A percentile compares a stretch with the other conserved stretches of the same genome.
phyloP scores from a whole-genome alignment of 2,797 vertebrate genomes.

The Spinus pinus region DNA sequence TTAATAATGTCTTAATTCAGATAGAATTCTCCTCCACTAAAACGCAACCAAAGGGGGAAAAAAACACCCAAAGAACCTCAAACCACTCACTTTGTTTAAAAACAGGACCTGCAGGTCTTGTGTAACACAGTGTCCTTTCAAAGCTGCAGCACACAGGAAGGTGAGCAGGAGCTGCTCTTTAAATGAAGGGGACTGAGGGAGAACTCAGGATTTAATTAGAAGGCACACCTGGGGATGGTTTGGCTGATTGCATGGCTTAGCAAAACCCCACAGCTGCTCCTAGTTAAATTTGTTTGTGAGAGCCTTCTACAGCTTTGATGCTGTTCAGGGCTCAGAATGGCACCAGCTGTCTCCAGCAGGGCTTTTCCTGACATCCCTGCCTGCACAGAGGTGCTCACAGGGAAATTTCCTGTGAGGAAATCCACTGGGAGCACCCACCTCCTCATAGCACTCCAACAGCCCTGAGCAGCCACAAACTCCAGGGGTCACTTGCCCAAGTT shows the following conservation, averaged over 20 bases:
- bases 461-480: background rate
- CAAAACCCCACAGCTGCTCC: background rate
- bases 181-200: rapidly evolving
- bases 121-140: rapidly evolving
- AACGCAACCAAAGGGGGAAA: background rate
- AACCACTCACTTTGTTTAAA: background rate
- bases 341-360: background rate
- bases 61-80: background rate
- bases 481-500: background rate
- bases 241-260: background rate
- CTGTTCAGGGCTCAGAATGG: background rate
- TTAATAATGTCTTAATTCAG: background rate
- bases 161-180: background rate
- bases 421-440: background rate
- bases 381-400: background rate
- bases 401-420: background rate
- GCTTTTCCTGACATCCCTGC: background rate
- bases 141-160: rapidly evolving
- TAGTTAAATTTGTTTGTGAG: background rate
- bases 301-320: background rate
- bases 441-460: background rate
- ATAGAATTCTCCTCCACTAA: background rate
- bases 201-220: background rate
- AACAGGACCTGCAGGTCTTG: background rate
- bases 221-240: background rate